Base-by-base conservation (phyloP, 2,113 vertebrate species). In the Mormoops blainvillei region DNA sequence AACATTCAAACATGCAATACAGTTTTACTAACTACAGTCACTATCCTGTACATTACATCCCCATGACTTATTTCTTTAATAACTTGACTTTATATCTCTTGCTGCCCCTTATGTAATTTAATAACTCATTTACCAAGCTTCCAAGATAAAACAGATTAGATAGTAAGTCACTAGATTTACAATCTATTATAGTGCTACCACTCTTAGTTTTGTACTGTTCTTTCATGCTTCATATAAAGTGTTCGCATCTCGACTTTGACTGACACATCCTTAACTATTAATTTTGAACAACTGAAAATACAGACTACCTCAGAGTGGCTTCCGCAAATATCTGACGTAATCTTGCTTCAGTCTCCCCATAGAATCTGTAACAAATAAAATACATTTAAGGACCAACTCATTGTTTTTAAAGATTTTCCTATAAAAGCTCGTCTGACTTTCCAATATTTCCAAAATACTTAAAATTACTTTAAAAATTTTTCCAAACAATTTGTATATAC, bases 311-410 rank as follows among this genome's bases (percentile, higher is more conserved):
- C 96, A 99, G 97, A 95, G 99, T 98, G 19, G 99, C 99, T 95
- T 99, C 99, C 7, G 98, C 98, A 97, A 99, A 99, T 96, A 99
- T 99, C 96, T 99, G 99, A 70, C 99, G 99, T 81, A 99, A 98
- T 68, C 98, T 99, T 2, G 99, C 99, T 97, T 99, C 99, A 0
- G 99, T 99, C 97, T 99, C 99, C 18, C 99, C 99, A 8, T 99
- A 99, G 98, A 99, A 99, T 95, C 99, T 99, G 89, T 4, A 98
- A 98, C 28, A 93, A 96, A 96, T 94, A 68, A 92, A 91, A 95
- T 36, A 80, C 0, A 28, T 38, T 56, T 83, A 82, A 94, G 38
- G 38, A 91, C 7, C 76, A 74, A 63, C 50, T 74, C 24, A 74
- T 1, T 56, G 3, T 65, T 91, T 93, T 61, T 48, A 88, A 94